Conservation (phyloP, 2,113 vertebrate genomes). For the Suricata suricatta region DNA sequence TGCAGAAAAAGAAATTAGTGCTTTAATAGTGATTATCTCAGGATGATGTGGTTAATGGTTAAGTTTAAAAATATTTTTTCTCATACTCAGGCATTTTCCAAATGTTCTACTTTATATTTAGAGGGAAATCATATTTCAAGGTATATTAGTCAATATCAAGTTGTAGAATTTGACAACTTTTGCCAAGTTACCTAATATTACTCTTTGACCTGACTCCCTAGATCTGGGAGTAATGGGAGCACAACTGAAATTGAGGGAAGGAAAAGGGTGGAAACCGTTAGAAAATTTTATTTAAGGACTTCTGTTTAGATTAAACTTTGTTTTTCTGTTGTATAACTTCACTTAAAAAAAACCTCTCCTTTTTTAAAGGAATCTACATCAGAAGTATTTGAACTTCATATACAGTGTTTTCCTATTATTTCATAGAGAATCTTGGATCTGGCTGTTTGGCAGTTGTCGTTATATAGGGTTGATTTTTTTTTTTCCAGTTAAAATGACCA, state of each 20-base stretch:
- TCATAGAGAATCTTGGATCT: background rate
- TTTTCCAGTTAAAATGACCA: constrained; percentile 42
- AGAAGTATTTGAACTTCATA: background rate
- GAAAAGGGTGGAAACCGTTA: background rate
- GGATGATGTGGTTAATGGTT: background rate
- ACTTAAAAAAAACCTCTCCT: background rate
- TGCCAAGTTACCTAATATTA: background rate
- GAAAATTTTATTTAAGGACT: background rate
- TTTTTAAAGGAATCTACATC: background rate
- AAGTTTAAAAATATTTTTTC: background rate
- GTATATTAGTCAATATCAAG: background rate
- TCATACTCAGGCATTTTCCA: background rate
- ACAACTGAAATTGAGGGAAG: background rate
- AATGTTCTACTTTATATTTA: constrained; percentile 1
- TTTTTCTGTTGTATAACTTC: background rate
- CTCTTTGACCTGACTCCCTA: background rate
- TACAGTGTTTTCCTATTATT: background rate
- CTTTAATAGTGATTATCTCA: background rate
- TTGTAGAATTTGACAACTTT: background rate
- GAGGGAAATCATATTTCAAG: background rate
- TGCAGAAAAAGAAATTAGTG: background rate
- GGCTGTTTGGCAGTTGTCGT: background rate
- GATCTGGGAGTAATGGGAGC: background rate
- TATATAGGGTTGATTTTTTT: background rate
- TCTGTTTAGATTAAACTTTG: background rate